Evolutionary conservation across 2,888 invertebrate species (phyloP), one percentile per base, ranked within the genome.

Genomic region (Opisthograptis luteolata): DNA sequence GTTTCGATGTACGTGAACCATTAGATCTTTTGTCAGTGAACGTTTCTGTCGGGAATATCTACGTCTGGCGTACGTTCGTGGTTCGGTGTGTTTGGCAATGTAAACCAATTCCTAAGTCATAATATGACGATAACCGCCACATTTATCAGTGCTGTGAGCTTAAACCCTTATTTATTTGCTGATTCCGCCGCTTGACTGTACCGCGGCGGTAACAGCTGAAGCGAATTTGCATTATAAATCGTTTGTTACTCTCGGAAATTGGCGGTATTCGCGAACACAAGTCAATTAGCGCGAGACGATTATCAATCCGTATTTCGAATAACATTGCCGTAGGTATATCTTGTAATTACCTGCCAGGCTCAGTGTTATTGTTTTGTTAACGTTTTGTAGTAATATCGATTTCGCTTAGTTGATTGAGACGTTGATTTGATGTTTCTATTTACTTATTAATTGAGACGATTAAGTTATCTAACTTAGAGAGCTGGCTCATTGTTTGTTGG

Each of bases 141-240:
- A n/a, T 10, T 25, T 10, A 25, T 35, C 22, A 27, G 24, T 9
- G 5, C 25, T 30, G 27, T 43, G 32, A 50, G 40, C 42, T 46
- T 52, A 51, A 68, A 19, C 14, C 36, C 10, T 61, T 68, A 74
- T 73, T 72, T 71, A 73, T 76, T 69, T 57, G 60, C 62, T 69
- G 35, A 40, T 64, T 69, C 64, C 60, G 43, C 51, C 58, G 46
- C 59, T 56, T 58, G 63, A 51, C 54, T 58, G 62, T 69, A 28
- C 53, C 41, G 55, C 52, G 68, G 77, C 52, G 68, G 77, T 62
- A 78, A 77, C 81, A 81, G 75, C 77, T 79, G 76, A 73, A 62
- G 51, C 48, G 60, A 76, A 81, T 83, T 80, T 75, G 67, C 73
- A 75, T 79, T 75, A 78, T 79, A 79, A 79, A 82, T 80, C 68